These are phyloP conservation scores for Catagonus wagneri DNA, from an alignment of 2,113 vertebrate species.

Conservation along the genomic window DNA sequence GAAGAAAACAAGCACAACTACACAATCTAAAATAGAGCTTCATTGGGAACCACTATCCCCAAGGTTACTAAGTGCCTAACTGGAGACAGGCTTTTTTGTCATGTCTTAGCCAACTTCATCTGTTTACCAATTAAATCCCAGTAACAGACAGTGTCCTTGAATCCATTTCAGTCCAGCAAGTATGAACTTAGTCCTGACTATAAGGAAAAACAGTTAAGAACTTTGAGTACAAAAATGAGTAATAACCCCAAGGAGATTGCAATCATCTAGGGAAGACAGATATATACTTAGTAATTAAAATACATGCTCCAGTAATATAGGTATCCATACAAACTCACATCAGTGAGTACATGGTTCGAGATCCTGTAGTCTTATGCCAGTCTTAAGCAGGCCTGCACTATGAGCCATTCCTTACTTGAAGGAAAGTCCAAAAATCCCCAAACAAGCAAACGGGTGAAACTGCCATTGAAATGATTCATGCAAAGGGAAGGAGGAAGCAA, in stretches of 20 bases:
- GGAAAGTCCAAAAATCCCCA: background rate
- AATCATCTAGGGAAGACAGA: background rate
- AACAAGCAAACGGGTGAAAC: background rate
- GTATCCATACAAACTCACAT: background rate
- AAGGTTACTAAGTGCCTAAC: background rate
- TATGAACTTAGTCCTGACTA: background rate
- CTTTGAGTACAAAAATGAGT: background rate
- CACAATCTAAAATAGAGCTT: background rate
- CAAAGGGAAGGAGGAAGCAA: constrained; percentile 17
- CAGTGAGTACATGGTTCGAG: background rate
- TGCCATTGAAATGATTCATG: background rate
- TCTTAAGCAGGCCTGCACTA: background rate
- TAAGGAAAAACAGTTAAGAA: constrained; percentile 24
- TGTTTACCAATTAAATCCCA: background rate
- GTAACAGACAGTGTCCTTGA: background rate
- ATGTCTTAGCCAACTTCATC: background rate
- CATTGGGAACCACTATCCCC: background rate
- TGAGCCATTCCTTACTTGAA: background rate
- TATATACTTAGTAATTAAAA: background rate
- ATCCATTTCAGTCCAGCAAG: background rate
- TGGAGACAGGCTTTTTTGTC: background rate
- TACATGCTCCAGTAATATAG: background rate
- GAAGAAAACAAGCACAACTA: background rate
- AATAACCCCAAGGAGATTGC: background rate
- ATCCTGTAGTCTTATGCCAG: background rate